Percentiles rank a stretch among this genome's conserved stretches.
phyloP scores from a whole-genome alignment of 2,888 invertebrate species.

The Eulithis testata region DNA sequence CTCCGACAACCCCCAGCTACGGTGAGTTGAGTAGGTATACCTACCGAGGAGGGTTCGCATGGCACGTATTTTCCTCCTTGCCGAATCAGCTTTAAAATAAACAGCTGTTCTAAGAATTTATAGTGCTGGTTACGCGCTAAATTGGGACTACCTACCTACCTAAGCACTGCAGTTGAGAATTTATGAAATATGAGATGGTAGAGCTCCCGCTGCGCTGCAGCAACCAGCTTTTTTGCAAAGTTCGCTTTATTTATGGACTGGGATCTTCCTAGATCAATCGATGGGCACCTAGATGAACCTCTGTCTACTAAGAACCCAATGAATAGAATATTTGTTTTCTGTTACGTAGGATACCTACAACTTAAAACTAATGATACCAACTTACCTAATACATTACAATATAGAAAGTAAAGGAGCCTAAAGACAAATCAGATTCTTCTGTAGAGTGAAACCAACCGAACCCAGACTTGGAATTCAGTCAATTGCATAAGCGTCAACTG shows the following conservation, averaged over 20 bases:
- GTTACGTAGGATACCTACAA: background rate
- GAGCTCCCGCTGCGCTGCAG: slow-evolving; percentile 6
- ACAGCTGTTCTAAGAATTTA: slow-evolving; percentile 79
- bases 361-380: slow-evolving; percentile 4
- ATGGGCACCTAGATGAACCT: background rate
- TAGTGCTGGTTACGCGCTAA: slow-evolving; percentile 73
- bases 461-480: slow-evolving; percentile 60
- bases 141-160: slow-evolving; percentile 62
- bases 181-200: slow-evolving; percentile 64
- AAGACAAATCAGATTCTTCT: slow-evolving; percentile 23
- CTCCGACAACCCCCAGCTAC: slow-evolving; percentile 55
- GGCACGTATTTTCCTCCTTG: slow-evolving; percentile 57
- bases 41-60: slow-evolving; percentile 25
- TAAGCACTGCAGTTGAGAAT: slow-evolving; percentile 45
- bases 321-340: background rate
- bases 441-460: slow-evolving; percentile 21
- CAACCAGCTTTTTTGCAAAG: slow-evolving; percentile 21
- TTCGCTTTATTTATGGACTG: slow-evolving; percentile 22
- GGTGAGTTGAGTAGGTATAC: slow-evolving; percentile 65
- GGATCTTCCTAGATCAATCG: slow-evolving; percentile 9
- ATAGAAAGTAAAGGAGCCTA: slow-evolving; percentile 1
- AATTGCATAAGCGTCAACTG: slow-evolving; percentile 74
- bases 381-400: background rate
- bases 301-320: slow-evolving; percentile 5
- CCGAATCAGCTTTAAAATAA: slow-evolving; percentile 76